phyloP scores from a whole-genome alignment of 2,797 vertebrate species.

The Aulostomus chinensis region DNA sequence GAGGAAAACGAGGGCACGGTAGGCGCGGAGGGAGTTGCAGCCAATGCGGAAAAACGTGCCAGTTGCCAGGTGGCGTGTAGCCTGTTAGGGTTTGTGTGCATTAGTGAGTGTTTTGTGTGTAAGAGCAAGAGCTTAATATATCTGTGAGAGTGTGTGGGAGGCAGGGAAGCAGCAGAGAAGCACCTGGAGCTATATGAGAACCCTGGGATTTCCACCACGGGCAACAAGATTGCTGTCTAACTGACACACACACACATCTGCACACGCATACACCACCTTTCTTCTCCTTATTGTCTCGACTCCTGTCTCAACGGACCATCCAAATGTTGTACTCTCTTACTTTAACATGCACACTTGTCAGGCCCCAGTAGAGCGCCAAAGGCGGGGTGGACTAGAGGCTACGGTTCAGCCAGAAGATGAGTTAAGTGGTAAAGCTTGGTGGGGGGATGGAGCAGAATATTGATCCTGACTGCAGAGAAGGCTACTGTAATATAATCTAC shows the following conservation, averaged over 20 bases:
- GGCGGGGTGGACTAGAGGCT: conserved; percentile 7
- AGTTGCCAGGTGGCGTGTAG: conserved; percentile 48
- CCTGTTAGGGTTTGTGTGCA: conserved; percentile 31
- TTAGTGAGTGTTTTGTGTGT: conserved; percentile 38
- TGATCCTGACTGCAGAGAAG: conserved; percentile 52
- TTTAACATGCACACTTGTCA: conserved; percentile 22
- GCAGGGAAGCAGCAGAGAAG: conserved; percentile 26
- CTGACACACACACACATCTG: neutral
- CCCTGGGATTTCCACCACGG: conserved; percentile 52
- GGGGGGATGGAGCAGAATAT: conserved; percentile 45
- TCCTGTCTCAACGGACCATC: conserved; percentile 6
- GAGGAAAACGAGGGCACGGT: conserved; percentile 36
- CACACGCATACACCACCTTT: conserved; percentile 9
- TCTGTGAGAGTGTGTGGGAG: conserved; percentile 32
- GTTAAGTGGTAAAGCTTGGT: conserved; percentile 35
- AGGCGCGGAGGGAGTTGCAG: conserved; percentile 11
- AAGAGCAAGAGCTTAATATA: conserved; percentile 35
- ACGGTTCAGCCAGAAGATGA: conserved; percentile 21
- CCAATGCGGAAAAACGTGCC: conserved; percentile 28
- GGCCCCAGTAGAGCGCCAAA: neutral
- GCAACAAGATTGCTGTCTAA: conserved; percentile 30
- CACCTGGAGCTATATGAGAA: conserved; percentile 48
- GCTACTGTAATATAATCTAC: conserved; percentile 30
- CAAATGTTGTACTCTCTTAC: neutral
- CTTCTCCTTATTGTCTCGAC: conserved; percentile 16